Evolutionary conservation across 2,797 vertebrate species (phyloP).

Genomic region (Cottoperca gobio): DNA sequence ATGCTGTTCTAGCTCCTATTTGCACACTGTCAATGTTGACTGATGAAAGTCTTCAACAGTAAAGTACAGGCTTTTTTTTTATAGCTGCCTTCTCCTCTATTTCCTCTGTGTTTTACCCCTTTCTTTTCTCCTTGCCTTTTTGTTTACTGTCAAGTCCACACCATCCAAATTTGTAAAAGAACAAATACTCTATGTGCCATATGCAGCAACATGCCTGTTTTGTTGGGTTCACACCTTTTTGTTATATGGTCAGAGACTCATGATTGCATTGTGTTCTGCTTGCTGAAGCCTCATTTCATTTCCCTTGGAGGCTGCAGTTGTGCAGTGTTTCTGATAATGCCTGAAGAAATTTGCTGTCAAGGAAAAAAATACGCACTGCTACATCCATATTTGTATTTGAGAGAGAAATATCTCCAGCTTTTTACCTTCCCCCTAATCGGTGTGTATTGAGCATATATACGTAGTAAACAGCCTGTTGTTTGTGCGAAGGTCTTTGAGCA

Average conservation of each 20-base stretch:
- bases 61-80: constrained; percentile 13
- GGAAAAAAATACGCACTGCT: constrained; percentile 21
- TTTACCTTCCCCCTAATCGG: constrained; percentile 18
- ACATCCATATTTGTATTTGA: constrained; percentile 31
- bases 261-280: constrained; percentile 11
- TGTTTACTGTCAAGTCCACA: constrained; percentile 1
- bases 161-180: neutral
- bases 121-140: neutral
- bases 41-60: constrained; percentile 14
- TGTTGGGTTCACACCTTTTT: neutral
- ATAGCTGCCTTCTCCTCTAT: neutral
- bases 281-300: constrained; percentile 22
- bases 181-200: neutral
- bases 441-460: constrained; percentile 37
- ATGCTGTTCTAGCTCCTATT: constrained; percentile 51
- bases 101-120: neutral
- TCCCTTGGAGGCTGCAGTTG: neutral
- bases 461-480: constrained; percentile 29
- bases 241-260: constrained; percentile 10
- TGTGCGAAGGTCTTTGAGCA: constrained; percentile 36
- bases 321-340: constrained; percentile 12
- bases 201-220: constrained; percentile 5
- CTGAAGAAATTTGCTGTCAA: constrained; percentile 42
- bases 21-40: constrained; percentile 47
- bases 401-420: constrained; percentile 2